Evolutionary conservation across 2,113 vertebrate species (phyloP).

Genomic region (Upupa epops): DNA sequence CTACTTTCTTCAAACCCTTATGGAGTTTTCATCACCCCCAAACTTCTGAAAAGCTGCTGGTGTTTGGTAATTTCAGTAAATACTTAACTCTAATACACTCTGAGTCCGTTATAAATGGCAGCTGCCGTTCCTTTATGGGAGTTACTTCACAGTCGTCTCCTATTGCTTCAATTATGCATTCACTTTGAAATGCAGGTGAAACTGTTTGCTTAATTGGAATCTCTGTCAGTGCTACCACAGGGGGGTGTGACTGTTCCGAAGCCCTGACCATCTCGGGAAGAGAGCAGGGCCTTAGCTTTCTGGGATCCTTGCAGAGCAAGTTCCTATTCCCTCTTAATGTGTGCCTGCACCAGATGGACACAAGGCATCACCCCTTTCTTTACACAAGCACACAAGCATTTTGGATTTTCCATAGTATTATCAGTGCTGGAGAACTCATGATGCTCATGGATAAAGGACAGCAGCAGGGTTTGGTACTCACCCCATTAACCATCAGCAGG

Average conservation of each 20-base stretch:
- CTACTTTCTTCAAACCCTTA: background rate
- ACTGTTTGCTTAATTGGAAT: background rate
- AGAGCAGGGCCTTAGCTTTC: background rate
- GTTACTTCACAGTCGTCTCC: background rate
- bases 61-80: background rate
- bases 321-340: background rate
- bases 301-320: background rate
- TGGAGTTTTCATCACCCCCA: background rate
- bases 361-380: background rate
- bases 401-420: background rate
- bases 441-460: background rate
- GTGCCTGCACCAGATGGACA: background rate
- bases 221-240: background rate
- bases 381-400: background rate
- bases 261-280: background rate
- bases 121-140: background rate
- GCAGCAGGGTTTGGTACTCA: constrained; percentile 66
- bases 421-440: background rate
- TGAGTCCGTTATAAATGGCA: background rate
- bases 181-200: background rate
- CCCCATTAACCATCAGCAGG: constrained; percentile 91
- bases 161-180: background rate
- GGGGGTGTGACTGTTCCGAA: background rate
- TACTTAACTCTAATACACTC: background rate
- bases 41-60: background rate